Base-by-base conservation (phyloP, 2,888 invertebrate species). In the Chrysotoxum bicinctum region DNA sequence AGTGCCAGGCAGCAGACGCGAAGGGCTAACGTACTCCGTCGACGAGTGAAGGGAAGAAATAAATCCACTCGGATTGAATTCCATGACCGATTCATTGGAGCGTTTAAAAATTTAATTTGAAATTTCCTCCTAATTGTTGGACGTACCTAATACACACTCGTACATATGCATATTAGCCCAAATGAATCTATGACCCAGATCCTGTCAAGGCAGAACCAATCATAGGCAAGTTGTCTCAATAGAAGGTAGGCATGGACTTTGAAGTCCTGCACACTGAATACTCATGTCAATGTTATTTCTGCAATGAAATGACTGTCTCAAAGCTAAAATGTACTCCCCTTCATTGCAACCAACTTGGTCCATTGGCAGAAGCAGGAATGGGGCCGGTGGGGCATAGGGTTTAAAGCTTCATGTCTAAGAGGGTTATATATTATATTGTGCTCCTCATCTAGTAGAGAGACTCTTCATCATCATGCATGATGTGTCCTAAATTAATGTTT, bases 401-500 rank as follows among this genome's bases (percentile, higher is more conserved):
- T 30, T 64, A n/a, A 56, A 21, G 58, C 40, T 30, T 12, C 64
- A 21, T 68, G 50, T 66, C 56, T 58, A 32, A 58, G 48, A 45
- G 64, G 78, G 50, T 68, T 40, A 40, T 56, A 56, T 21, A 40
- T 40, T 72, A 56, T 19, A n/a, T 37, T 30, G 35, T 16, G 30
- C 37, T 40, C 10, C 21, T 35, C 32, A 48, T 66, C 32, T 23
- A 50, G 60, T 23, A 23, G 10, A 62, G 12, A 62, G 14, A 23
- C 56, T 16, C 45, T 56, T 43, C 23, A 45, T 37, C 54, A 75
- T 64, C 72, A 32, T 52, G 62, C 56, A 58, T 75, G 64, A 69
- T 64, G 32, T 72, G 66, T 19, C 56, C 76, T 60, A 76, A 72
- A 81, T 81, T 58, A 76, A 81, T 82, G 60, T 66, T 68, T 76